Conservation (phyloP, 2,113 vertebrate species). For the Grammomys surdaster region DNA sequence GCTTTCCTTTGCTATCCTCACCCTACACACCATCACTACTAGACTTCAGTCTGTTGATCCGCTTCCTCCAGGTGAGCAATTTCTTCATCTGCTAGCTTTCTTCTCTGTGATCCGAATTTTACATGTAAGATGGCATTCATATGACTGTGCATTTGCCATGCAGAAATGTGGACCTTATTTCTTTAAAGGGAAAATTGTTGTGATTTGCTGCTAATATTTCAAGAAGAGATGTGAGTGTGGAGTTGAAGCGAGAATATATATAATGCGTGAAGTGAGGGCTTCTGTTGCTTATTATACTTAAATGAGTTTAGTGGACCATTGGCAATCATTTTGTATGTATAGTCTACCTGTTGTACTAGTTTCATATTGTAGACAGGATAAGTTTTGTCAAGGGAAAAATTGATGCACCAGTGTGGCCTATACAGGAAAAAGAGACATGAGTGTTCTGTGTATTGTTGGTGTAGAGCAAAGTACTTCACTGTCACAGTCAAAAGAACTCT, state of each 20-base stretch:
- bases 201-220: not conserved
- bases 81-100: slow-evolving; percentile 83
- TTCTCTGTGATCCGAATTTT: slow-evolving; percentile 82
- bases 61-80: slow-evolving; percentile 88
- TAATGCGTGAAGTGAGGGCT: not conserved
- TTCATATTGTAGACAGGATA: not conserved
- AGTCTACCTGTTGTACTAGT: not conserved
- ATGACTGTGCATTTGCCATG: slow-evolving; percentile 16
- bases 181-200: slow-evolving; percentile 51
- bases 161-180: slow-evolving; percentile 59
- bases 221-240: slow-evolving; percentile 19
- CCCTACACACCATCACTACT: slow-evolving; percentile 87
- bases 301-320: not conserved
- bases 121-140: slow-evolving; percentile 76
- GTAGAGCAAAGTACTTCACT: slow-evolving; percentile 77
- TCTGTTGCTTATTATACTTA: slow-evolving; percentile 47
- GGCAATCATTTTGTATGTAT: slow-evolving; percentile 8
- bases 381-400: not conserved
- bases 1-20: slow-evolving; percentile 88
- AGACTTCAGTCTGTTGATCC: slow-evolving; percentile 87
- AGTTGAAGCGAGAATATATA: slow-evolving; percentile 38
- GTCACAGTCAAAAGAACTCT: slow-evolving; percentile 65
- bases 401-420: slow-evolving; percentile 48
- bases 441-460: slow-evolving; percentile 76
- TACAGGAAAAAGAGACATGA: slow-evolving; percentile 56